Base-by-base conservation (phyloP, 1,140 invertebrate genomes). In the Elymnias hypermnestra region DNA sequence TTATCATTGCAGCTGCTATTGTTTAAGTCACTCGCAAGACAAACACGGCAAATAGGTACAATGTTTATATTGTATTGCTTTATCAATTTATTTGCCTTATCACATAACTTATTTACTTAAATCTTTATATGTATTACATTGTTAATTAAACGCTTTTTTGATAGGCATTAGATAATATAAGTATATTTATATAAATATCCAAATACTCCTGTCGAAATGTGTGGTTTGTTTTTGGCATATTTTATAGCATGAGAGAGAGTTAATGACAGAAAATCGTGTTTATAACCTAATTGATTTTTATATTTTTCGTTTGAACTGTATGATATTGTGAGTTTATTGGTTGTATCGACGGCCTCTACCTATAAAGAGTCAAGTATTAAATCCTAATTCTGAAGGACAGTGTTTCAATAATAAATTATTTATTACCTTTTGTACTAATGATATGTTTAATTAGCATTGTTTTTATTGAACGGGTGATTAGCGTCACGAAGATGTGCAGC, bases 1-100 rank as follows among this genome's bases (percentile, higher is more conserved):
- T 81, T 77, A 52, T 79, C 51, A 61, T 82, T 82, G 59, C 81
- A 84, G 81, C 81, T 84, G 81, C 77, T 84, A 84, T 84, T 84
- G 81, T 68, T 81, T 84, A 84, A 84, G 74, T 79, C 81, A 84
- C 81, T 69, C 76, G 57, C 71, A 70, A 81, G 76, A 77, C 72
- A 75, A 73, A 47, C 62, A 60, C 74, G 55, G 55, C 61, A 81
- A 83, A 81, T 84, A 84, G 81, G 81, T 84, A 84, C 75, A 79
- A 55, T 59, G 31, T 68, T 74, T 74, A 57, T 73, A 79, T 69
- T 67, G 62, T 77, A 81, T 53, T 65, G 74, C 76, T 73, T 78
- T 49, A 53, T 65, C 28, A 9, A 44, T 52, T 72, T 21, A 22
- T 63, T 73, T 69, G 68, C 63, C 33, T 62, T 19, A 49, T 65